phyloP scores from a whole-genome alignment of 1,140 invertebrate genomes.

The Papilio xuthus region DNA sequence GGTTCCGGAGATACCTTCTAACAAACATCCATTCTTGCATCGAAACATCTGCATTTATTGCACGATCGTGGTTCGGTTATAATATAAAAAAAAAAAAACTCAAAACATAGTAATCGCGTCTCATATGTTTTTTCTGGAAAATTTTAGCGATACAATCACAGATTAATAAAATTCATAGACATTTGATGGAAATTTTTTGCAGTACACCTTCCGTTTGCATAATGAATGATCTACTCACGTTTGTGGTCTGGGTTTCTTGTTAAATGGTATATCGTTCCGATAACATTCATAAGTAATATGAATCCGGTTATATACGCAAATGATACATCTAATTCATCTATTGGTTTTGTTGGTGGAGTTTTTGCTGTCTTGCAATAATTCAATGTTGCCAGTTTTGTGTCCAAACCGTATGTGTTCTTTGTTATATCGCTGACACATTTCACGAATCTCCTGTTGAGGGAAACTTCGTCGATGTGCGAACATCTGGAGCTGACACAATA shows the following conservation, averaged over 20 bases:
- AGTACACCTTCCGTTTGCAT: constrained; percentile 22
- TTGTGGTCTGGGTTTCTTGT: constrained; percentile 46
- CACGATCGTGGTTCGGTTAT: no score
- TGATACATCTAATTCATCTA: constrained; percentile 46
- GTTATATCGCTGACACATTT: constrained; percentile 52
- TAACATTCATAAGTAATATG: constrained; percentile 49
- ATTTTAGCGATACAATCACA: background rate
- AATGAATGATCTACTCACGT: constrained; percentile 48
- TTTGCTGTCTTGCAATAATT: constrained; percentile 48
- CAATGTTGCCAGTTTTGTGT: constrained; percentile 42
- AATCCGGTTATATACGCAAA: constrained; percentile 42
- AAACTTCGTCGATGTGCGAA: constrained; percentile 38
- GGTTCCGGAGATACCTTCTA: no score
- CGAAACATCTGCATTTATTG: no score
- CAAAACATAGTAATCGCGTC: background rate
- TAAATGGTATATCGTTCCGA: constrained; percentile 57
- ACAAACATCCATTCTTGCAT: no score
- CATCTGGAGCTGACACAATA: constrained; percentile 55
- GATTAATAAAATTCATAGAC: constrained; percentile 13
- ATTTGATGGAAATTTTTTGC: background rate
- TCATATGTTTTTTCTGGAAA: no score
- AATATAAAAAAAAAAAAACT: no score
- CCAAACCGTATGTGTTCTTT: constrained; percentile 42
- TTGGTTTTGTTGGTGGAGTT: background rate
- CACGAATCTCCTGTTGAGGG: constrained; percentile 42